Percentiles rank a stretch among this genome's conserved stretches.
phyloP scores from a whole-genome alignment of 2,113 vertebrate genomes.

The Prietella phreatophila region DNA sequence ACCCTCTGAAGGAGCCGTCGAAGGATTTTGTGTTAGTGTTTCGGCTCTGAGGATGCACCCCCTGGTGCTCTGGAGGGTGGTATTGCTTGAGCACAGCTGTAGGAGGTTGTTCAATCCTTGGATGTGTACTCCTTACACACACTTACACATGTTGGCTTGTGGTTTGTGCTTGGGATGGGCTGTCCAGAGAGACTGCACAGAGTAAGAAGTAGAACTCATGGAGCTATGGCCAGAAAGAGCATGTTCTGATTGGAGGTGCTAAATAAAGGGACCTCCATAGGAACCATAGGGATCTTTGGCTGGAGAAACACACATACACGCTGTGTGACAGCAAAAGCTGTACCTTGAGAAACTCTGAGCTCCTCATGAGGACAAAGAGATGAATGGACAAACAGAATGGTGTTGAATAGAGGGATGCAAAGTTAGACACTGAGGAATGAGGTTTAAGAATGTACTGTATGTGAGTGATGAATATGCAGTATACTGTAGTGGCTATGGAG shows the following conservation, averaged over 20 bases:
- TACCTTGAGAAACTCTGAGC: constrained; percentile 17
- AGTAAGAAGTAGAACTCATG: not conserved
- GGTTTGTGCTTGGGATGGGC: constrained; percentile 1
- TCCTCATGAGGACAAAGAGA: constrained; percentile 1
- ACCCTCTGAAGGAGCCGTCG: constrained; percentile 81
- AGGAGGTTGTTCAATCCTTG: not conserved
- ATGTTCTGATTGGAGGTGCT: constrained; percentile 2
- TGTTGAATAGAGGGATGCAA: not conserved
- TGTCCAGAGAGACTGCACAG: constrained; percentile 27
- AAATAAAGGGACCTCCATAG: not conserved
- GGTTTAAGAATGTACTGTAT: constrained; percentile 21
- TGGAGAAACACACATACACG: not conserved
- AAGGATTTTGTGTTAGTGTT: constrained; percentile 93
- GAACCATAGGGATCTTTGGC: not conserved
- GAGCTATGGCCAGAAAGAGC: constrained; percentile 1
- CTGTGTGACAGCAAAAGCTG: not conserved
- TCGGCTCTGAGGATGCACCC: constrained; percentile 92
- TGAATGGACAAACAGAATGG: constrained; percentile 23
- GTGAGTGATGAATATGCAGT: constrained; percentile 39
- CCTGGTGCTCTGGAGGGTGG: constrained; percentile 85
- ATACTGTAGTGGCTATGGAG: constrained; percentile 28
- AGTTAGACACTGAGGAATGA: constrained; percentile 21
- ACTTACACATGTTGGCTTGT: constrained; percentile 18
- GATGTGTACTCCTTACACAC: constrained; percentile 20
- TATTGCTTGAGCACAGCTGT: constrained; percentile 7